Base-by-base conservation (phyloP, 2,113 vertebrate genomes). In the Xenus cinereus region DNA sequence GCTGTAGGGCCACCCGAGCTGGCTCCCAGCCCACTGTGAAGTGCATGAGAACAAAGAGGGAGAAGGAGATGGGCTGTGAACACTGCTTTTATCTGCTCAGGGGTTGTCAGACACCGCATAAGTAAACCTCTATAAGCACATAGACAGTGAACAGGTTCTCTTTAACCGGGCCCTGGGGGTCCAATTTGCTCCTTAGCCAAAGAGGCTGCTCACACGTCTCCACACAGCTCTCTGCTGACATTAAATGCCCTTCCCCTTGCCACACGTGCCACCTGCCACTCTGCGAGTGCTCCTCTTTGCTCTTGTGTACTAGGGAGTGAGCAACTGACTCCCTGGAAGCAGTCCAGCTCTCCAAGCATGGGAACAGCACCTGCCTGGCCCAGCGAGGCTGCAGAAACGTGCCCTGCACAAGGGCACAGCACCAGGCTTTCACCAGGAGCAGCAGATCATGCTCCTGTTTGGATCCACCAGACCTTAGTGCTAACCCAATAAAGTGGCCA, bases 311-410 rank as follows among this genome's bases (percentile, higher is more conserved):
- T 92, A 91, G 37, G 54, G 64, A 89, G 51, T 5, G 73, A 97
- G 73, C 84, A 91, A 92, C 80, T 95, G 96, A 88, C 50, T 79
- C 79, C 63, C 60, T 92, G 91, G 91, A 94, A 93, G 59, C 74
- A 69, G n/a, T 83, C 83, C 94, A 95, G 68, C 81, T 84, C 82
- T 77, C 84, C 76, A 84, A 73, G 87, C 81, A 88, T 57, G 53
- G 41, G 59, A 94, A 92, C 57, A 94, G 51, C 89, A 93, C 46
- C 90, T 94, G 95, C 64, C 66, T 62, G 37, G 56, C 45, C 69
- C 77, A 75, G 67, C 1, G 0, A 72, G 27, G 62, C 73, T 84
- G 62, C 69, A 87, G 74, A 67, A 75, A 86, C 56, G 50, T 45
- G 50, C 20, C 16, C 56, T 43, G 28, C 3, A 3, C 64, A 76